A percentile compares a stretch with the other conserved stretches of the same genome.
These are phyloP conservation scores for Leptogaster cylindrica DNA, from an alignment of 2,888 invertebrate species.

Conservation along the genomic window DNA sequence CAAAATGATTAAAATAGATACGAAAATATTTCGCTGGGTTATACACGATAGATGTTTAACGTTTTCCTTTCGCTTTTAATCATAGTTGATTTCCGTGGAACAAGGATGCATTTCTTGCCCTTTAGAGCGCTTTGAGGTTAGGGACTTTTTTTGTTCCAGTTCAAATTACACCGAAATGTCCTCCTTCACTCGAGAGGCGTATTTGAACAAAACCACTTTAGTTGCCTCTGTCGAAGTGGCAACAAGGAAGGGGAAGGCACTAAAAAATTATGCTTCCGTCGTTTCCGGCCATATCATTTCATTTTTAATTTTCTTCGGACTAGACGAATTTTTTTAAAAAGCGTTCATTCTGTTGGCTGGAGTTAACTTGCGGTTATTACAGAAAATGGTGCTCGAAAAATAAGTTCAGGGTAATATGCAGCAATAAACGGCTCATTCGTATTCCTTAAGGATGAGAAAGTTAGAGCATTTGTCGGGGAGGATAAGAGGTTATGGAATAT, in stretches of 20 bases:
- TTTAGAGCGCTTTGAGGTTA: neutral
- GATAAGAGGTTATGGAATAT: too few species aligned
- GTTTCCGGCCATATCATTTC: slow-evolving; percentile 9
- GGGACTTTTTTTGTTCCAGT: too few species aligned
- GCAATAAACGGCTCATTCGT: too few species aligned
- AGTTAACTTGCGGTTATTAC: too few species aligned
- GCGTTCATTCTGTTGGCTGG: too few species aligned
- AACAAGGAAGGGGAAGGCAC: slow-evolving; percentile 2
- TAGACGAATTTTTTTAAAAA: neutral
- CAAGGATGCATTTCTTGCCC: neutral
- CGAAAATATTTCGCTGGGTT: too few species aligned
- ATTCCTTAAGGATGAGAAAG: too few species aligned
- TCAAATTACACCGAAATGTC: neutral
- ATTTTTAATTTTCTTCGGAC: neutral
- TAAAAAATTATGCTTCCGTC: slow-evolving; percentile 14
- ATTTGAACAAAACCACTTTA: neutral
- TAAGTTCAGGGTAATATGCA: too few species aligned
- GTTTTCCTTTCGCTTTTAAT: neutral
- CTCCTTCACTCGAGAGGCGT: neutral
- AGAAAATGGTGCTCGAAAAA: too few species aligned
- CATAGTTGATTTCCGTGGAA: neutral
- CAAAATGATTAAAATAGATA: too few species aligned
- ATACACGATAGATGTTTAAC: neutral
- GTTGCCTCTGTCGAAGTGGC: neutral
- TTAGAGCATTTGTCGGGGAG: too few species aligned